These are phyloP conservation scores for Platichthys flesus DNA, from an alignment of 2,113 vertebrate species.

Conservation along the genomic window DNA sequence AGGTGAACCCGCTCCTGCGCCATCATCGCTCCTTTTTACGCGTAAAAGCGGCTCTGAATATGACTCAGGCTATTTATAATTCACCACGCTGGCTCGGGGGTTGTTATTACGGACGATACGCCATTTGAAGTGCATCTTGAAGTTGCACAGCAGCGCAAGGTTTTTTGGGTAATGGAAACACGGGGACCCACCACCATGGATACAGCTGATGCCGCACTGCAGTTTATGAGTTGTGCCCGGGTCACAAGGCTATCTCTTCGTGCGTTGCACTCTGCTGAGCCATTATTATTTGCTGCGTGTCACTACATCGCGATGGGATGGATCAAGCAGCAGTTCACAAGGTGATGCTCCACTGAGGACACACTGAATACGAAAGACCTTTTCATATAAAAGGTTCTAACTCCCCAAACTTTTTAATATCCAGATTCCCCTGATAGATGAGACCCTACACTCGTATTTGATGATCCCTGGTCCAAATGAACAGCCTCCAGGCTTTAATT, in stretches of 20 bases:
- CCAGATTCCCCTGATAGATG: not conserved
- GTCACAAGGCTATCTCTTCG: slow-evolving; percentile 66
- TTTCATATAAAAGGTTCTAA: slow-evolving; percentile 35
- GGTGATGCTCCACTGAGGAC: slow-evolving; percentile 53
- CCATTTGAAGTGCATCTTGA: slow-evolving; percentile 55
- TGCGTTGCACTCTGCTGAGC: slow-evolving; percentile 24
- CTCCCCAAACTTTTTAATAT: slow-evolving; percentile 61
- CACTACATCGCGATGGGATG: slow-evolving; percentile 53
- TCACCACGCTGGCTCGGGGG: slow-evolving; percentile 39
- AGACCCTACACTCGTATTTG: slow-evolving; percentile 10
- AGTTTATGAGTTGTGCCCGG: slow-evolving; percentile 78
- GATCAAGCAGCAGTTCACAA: slow-evolving; percentile 59
- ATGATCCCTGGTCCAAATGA: slow-evolving; percentile 23
- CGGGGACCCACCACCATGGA: slow-evolving; percentile 32
- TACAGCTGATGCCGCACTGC: slow-evolving; percentile 82
- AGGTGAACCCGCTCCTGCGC: not conserved
- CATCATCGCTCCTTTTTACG: not conserved
- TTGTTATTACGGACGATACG: slow-evolving; percentile 50
- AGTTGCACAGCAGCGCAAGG: slow-evolving; percentile 43
- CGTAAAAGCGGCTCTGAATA: slow-evolving; percentile 21
- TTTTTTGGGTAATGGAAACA: slow-evolving; percentile 56
- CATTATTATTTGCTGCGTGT: slow-evolving; percentile 62
- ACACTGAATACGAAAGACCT: slow-evolving; percentile 38
- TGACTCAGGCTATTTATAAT: slow-evolving; percentile 22
- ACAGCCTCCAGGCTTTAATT: slow-evolving; percentile 39